These are phyloP conservation scores for Microcebus tavaratra DNA, from an alignment of 2,113 vertebrate species.

Conservation along the genomic window DNA sequence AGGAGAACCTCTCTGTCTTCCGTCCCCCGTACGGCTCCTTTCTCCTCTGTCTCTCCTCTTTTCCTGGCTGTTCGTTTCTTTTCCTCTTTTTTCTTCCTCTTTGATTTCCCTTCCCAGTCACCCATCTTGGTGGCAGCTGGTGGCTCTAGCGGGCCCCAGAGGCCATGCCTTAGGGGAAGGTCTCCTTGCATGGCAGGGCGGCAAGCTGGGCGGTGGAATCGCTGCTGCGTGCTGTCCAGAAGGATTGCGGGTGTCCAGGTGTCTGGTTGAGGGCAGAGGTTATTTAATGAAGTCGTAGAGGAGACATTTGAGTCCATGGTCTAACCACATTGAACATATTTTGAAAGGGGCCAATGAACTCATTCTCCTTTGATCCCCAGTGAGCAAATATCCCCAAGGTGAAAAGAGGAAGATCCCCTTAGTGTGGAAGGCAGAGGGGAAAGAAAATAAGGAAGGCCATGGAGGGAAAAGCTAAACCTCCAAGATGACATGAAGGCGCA, in stretches of 20 bases:
- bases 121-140: accelerated
- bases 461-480: background rate
- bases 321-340: background rate
- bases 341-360: background rate
- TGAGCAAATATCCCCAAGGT: background rate
- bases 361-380: background rate
- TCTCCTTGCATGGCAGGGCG: background rate
- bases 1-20: background rate
- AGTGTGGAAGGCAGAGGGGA: background rate
- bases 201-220: accelerated
- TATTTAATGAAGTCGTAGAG: background rate
- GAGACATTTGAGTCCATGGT: background rate
- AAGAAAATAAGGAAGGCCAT: background rate
- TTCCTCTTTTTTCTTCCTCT: background rate
- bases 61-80: background rate
- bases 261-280: background rate
- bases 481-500: background rate
- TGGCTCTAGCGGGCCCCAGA: background rate
- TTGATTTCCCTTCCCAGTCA: background rate
- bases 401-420: background rate
- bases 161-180: background rate
- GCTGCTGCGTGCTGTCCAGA: background rate
- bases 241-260: background rate
- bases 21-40: background rate
- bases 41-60: background rate